These are phyloP conservation scores for Dendropsophus ebraccatus DNA, from an alignment of 2,113 vertebrate genomes.

Conservation along the genomic window DNA sequence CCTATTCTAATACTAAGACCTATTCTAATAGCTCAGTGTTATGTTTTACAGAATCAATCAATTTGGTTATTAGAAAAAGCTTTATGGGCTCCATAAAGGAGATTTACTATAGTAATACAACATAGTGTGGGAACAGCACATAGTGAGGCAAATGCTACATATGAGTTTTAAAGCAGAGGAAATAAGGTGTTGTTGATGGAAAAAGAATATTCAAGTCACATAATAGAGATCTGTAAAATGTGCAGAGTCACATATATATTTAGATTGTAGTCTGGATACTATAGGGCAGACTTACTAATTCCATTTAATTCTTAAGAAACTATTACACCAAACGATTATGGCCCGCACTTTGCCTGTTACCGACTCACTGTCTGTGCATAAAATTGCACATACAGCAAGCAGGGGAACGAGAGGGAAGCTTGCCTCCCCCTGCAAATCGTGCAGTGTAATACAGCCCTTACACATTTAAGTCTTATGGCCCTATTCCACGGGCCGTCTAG, in stretches of 20 bases:
- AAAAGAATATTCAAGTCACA: neutral
- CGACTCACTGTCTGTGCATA: no score
- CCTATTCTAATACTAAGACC: slow-evolving; percentile 35
- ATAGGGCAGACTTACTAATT: no score
- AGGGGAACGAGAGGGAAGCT: no score
- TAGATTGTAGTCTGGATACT: neutral
- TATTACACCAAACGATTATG: no score
- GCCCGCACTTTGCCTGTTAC: no score
- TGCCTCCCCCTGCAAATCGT: no score
- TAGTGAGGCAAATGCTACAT: neutral
- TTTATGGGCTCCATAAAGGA: slow-evolving; percentile 19
- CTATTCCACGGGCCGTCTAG: no score
- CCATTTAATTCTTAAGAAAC: no score
- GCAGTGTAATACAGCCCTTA: no score
- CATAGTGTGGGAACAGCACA: neutral
- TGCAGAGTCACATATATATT: neutral
- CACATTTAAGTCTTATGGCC: no score
- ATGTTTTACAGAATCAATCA: slow-evolving; percentile 38
- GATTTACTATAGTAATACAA: slow-evolving; percentile 26
- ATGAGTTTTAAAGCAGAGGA: neutral
- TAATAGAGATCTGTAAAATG: neutral
- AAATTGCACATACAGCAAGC: no score
- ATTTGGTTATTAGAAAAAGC: slow-evolving; percentile 10
- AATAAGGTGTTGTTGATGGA: neutral
- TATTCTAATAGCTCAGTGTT: slow-evolving; percentile 29